phyloP scores from a whole-genome alignment of 2,797 vertebrate genomes.

The Pseudomugil gertrudae region DNA sequence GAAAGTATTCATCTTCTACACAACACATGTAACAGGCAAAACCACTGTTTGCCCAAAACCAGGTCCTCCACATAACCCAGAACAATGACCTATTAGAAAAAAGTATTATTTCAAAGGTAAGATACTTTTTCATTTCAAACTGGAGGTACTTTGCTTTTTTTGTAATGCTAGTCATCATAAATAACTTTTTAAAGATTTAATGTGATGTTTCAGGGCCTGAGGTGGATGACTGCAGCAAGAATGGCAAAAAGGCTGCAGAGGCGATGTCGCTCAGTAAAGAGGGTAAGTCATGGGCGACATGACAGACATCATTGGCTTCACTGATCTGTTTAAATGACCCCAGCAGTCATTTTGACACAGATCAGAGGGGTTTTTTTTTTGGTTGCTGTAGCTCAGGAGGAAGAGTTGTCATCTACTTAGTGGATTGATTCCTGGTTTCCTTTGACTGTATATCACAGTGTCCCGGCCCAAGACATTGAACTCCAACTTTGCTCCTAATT shows the following conservation, averaged over 20 bases:
- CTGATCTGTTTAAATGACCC: background rate
- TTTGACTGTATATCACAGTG: too few species aligned
- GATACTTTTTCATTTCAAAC: conserved; percentile 4
- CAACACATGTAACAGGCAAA: background rate
- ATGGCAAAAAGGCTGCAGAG: conserved; percentile 86
- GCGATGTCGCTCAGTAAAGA: conserved; percentile 95
- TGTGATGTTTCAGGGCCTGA: conserved; percentile 80
- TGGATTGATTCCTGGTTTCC: too few species aligned
- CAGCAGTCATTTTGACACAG: too few species aligned
- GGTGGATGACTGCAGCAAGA: conserved; percentile 88
- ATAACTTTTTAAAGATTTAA: background rate
- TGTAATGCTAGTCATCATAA: background rate
- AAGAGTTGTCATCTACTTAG: too few species aligned
- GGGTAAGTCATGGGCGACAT: conserved; percentile 77
- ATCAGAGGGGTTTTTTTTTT: too few species aligned
- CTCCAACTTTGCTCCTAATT: too few species aligned
- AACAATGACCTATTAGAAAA: conserved; percentile 17
- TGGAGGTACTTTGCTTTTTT: conserved; percentile 7
- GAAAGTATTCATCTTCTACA: conserved; percentile 21
- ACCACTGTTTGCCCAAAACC: conserved; percentile 30
- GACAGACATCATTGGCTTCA: background rate
- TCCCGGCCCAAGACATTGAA: too few species aligned
- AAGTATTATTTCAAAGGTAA: conserved; percentile 8
- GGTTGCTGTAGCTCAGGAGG: too few species aligned
- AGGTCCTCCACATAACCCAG: conserved; percentile 34